Conservation (phyloP, 2,888 invertebrate genomes). For the Polymixis lichenea region DNA sequence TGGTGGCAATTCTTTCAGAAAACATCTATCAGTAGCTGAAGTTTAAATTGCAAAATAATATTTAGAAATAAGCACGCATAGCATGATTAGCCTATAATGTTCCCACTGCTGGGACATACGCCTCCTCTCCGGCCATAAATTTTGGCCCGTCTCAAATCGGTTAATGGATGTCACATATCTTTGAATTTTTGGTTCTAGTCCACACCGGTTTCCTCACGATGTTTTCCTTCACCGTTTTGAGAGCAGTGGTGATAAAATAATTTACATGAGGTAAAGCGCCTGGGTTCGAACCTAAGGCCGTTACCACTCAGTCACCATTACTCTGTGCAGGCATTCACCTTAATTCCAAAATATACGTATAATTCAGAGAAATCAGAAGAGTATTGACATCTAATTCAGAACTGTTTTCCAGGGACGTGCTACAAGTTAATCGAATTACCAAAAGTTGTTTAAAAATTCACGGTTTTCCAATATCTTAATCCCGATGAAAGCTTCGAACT, state of each 20-base stretch:
- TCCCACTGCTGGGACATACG: background rate
- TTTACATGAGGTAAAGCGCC: background rate
- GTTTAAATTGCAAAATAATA: background rate
- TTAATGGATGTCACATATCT: background rate
- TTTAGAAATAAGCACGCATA: background rate
- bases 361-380: background rate
- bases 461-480: conserved; percentile 2
- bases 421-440: conserved; percentile 10
- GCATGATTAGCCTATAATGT: background rate
- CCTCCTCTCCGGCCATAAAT: too few relatives aligned
- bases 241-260: background rate
- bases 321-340: background rate
- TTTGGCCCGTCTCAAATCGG: too few relatives aligned
- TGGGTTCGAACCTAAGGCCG: background rate
- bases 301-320: background rate
- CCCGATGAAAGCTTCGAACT: conserved; percentile 1
- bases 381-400: conserved; percentile 4
- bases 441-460: conserved; percentile 5
- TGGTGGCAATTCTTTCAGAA: background rate
- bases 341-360: background rate
- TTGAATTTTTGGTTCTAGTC: background rate
- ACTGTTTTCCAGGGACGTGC: background rate
- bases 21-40: background rate
- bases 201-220: background rate
- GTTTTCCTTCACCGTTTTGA: background rate